Percentiles rank a stretch among this genome's conserved stretches.
phyloP scores from a whole-genome alignment of 2,888 invertebrate species.

The Stenoptilia bipunctidactyla region DNA sequence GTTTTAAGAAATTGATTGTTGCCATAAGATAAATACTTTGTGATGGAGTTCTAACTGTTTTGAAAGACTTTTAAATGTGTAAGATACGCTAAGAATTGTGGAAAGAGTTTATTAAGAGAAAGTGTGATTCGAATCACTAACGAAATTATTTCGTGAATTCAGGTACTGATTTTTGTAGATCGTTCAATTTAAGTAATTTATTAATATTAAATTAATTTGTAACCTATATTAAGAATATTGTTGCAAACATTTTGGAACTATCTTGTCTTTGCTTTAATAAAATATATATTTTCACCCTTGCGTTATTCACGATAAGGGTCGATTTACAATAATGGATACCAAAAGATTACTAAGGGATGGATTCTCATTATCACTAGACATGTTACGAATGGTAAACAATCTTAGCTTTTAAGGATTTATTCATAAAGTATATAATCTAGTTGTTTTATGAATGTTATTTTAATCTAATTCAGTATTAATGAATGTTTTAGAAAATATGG shows the following conservation, averaged over 20 bases:
- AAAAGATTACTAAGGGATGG: constrained; percentile 22
- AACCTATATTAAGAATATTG: constrained; percentile 4
- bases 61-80: too few relatives aligned
- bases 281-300: constrained; percentile 42
- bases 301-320: too few relatives aligned
- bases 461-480: constrained; percentile 28
- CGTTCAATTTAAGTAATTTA: constrained; percentile 4
- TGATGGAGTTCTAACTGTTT: too few relatives aligned
- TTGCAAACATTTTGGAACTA: neutral
- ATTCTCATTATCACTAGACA: constrained; percentile 41
- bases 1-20: too few relatives aligned
- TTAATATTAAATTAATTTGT: constrained; percentile 10
- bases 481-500: constrained; percentile 12
- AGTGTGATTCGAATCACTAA: too few relatives aligned
- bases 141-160: neutral
- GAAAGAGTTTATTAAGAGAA: too few relatives aligned
- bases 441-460: constrained; percentile 17
- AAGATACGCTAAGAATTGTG: too few relatives aligned
- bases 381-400: constrained; percentile 32
- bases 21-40: too few relatives aligned
- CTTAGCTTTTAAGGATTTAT: constrained; percentile 32
- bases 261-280: neutral
- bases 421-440: constrained; percentile 19
- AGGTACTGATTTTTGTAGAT: neutral
- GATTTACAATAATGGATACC: too few relatives aligned